Base-by-base conservation (phyloP, 2,888 invertebrate genomes). In the Machimus rusticus region DNA sequence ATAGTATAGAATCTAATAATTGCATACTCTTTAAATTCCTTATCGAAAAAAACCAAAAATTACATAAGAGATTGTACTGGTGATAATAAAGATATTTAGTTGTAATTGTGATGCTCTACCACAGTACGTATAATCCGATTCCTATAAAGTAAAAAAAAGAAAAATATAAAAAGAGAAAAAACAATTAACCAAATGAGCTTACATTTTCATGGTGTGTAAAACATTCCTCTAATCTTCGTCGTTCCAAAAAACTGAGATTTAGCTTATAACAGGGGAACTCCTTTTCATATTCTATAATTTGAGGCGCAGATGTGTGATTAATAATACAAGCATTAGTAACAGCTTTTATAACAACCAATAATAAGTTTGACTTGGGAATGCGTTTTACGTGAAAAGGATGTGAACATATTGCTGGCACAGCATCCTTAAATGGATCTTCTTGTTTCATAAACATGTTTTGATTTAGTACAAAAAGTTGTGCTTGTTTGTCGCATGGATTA, bases 201-300 rank as follows among this genome's bases (percentile, higher is more conserved):
- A 96, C 96, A 93, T 94, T 93, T 57, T 95, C 95, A 92, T 97
- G 96, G 90, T 96, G 95, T 85, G 96, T 96, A 90, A 94, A 97
- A 91, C 97, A 97, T 87, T 95, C 96, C 88, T 95, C 95, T 37
- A 97, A 93, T 87, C 95, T 94, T 89, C 96, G 93, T 46, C 97
- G 93, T 4, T 94, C 94, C 89, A 96, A 93, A 87, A 94, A 94
- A 89, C 96, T 96, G 89, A 97, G 92, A 88, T 95, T 94, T 86
- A 96, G 93, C 92, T 97, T 97, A 90, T 97, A 96, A 91, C 97
- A 97, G 0, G 96, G 96, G 90, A 95, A 94, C 39, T 94, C 93
- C 43, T 93, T 94, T 0, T 93, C 92, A 89, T 94, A 94, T 28
- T 92, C 90, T 79, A 95, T 93, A 87, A 92, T 92, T 88, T 92